phyloP scores from a whole-genome alignment of 2,113 vertebrate genomes.

The Nematolebias whitei region DNA sequence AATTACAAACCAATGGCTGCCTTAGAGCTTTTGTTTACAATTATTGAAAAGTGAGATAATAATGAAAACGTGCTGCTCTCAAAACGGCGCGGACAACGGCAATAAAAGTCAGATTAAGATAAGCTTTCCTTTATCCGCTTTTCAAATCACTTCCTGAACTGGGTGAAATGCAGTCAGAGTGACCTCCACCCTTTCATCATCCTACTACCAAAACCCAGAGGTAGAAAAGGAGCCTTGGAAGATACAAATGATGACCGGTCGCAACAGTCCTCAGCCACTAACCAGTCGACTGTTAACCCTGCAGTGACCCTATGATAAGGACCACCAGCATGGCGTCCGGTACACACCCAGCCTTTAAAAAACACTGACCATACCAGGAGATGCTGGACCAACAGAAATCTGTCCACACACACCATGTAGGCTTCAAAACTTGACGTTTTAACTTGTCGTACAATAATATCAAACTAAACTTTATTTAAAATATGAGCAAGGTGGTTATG shows the following conservation, averaged over 20 bases:
- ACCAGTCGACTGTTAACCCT: conserved; percentile 68
- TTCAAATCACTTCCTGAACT: conserved; percentile 70
- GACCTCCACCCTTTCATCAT: conserved; percentile 67
- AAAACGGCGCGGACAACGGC: conserved; percentile 55
- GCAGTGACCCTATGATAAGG: conserved; percentile 77
- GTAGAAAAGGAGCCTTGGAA: conserved; percentile 43
- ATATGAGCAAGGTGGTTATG: not conserved
- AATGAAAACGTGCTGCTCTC: conserved; percentile 17
- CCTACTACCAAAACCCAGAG: conserved; percentile 59
- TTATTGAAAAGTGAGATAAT: conserved; percentile 46
- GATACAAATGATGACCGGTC: conserved; percentile 57
- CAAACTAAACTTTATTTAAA: not conserved
- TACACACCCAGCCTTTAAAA: conserved; percentile 74
- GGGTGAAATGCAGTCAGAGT: conserved; percentile 57
- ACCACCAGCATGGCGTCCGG: conserved; percentile 61
- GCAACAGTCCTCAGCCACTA: conserved; percentile 51
- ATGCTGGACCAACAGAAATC: conserved; percentile 17
- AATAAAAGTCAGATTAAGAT: conserved; percentile 72
- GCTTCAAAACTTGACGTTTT: conserved; percentile 16
- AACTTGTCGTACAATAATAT: conserved; percentile 4
- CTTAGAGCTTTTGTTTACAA: conserved; percentile 26
- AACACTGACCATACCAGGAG: conserved; percentile 37
- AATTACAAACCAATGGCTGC: conserved; percentile 16
- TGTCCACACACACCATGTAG: conserved; percentile 11
- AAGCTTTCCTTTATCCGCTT: conserved; percentile 58